Percentiles rank a stretch among this genome's conserved stretches.
phyloP scores from a whole-genome alignment of 2,797 vertebrate species.

The Bovichtus diacanthus region DNA sequence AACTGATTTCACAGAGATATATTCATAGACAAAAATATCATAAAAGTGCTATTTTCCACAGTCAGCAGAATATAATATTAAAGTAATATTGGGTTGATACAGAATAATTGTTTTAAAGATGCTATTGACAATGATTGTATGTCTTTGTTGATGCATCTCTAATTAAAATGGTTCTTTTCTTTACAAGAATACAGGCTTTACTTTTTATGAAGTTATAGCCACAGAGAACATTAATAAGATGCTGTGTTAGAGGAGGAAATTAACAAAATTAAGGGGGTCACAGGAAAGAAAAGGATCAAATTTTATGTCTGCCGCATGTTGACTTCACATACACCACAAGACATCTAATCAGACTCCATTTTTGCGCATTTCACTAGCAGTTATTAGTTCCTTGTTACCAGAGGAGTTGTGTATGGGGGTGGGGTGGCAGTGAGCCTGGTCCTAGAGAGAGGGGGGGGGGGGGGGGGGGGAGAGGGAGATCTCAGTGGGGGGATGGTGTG shows the following conservation, averaged over 20 bases:
- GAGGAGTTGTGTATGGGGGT: constrained; percentile 55
- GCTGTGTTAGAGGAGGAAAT: constrained; percentile 11
- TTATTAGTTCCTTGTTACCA: constrained; percentile 54
- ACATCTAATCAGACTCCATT: constrained; percentile 33
- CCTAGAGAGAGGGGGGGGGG: constrained; percentile 33
- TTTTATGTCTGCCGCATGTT: constrained; percentile 16
- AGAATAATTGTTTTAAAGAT: constrained; percentile 10
- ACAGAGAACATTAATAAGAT: constrained; percentile 36
- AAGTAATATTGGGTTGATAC: neutral
- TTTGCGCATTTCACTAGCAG: constrained; percentile 33
- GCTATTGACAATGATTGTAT: neutral
- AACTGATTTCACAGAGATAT: no score
- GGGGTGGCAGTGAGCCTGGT: constrained; percentile 48
- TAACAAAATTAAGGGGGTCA: constrained; percentile 12
- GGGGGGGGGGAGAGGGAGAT: neutral
- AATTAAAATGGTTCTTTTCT: constrained; percentile 31
- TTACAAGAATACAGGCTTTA: constrained; percentile 13
- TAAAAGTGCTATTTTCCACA: neutral
- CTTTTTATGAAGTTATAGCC: constrained; percentile 5
- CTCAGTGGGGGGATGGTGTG: constrained; percentile 68
- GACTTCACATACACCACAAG: constrained; percentile 10
- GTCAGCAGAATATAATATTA: neutral
- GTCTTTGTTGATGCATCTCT: neutral
- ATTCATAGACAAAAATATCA: neutral
- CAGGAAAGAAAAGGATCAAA: constrained; percentile 14